These are phyloP conservation scores for Procambarus virginalis DNA, from an alignment of 1,140 invertebrate genomes.

Conservation along the genomic window DNA sequence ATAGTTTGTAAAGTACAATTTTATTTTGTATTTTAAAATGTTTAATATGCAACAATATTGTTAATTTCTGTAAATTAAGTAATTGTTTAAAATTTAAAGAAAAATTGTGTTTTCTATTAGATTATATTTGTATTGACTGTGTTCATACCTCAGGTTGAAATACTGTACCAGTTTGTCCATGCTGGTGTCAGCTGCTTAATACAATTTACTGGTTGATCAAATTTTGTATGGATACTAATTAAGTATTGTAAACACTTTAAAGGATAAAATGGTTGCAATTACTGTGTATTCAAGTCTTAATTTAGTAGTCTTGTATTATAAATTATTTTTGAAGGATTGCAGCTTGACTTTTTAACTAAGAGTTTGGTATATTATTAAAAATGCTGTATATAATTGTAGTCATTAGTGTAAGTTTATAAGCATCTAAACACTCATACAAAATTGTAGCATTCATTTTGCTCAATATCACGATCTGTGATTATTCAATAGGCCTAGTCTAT, in stretches of 20 bases:
- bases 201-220: neutral
- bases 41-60: neutral
- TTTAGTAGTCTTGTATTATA: neutral
- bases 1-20: neutral
- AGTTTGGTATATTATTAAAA: neutral
- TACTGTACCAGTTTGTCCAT: neutral
- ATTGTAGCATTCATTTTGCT: no score
- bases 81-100: neutral
- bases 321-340: neutral
- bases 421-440: no score
- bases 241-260: neutral
- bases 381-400: no score
- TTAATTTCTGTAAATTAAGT: neutral
- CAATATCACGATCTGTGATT: no score
- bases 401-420: no score
- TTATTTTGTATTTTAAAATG: neutral
- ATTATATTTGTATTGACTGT: neutral
- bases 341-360: neutral
- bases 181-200: neutral
- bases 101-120: neutral
- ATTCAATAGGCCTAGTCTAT: no score
- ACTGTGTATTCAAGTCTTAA: neutral
- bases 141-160: neutral
- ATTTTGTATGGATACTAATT: neutral
- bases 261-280: neutral